Evolutionary conservation across 2,888 invertebrate species (phyloP).

Genomic region (Sylvicola cinctus): DNA sequence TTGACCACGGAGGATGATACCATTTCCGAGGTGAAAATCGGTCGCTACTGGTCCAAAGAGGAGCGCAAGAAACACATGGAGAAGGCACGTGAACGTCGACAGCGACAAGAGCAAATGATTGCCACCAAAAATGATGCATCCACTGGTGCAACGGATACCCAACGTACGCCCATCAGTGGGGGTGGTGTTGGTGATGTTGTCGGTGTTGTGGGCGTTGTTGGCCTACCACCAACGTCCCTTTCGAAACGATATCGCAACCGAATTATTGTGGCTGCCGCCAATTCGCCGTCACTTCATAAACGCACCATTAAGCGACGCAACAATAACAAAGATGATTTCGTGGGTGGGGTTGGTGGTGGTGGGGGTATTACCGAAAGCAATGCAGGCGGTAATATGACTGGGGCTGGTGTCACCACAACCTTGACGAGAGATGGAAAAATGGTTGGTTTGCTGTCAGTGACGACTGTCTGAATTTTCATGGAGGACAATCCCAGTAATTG

Average conservation of each 20-base stretch:
- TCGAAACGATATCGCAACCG: too few relatives aligned
- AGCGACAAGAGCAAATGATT: constrained; percentile 1
- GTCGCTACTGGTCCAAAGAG: constrained; percentile 56
- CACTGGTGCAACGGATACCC: constrained; percentile 8
- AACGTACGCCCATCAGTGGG: constrained; percentile 4
- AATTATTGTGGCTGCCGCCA: too few relatives aligned
- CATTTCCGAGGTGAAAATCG: constrained; percentile 52
- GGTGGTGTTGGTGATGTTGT: constrained; percentile 4
- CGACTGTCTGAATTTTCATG: too few relatives aligned
- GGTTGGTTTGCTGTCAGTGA: constrained; percentile 33
- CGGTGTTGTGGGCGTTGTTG: background rate
- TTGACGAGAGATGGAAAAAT: constrained; percentile 26
- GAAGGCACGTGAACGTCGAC: constrained; percentile 38
- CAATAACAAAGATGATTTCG: background rate
- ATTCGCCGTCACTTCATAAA: background rate
- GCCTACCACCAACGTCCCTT: too few relatives aligned
- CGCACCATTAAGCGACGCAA: background rate
- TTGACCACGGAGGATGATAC: constrained; percentile 60
- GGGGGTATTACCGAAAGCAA: too few relatives aligned
- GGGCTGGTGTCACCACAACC: constrained; percentile 8
- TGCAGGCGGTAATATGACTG: background rate
- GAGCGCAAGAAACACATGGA: constrained; percentile 55
- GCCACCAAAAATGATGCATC: constrained; percentile 18
- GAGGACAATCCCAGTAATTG: too few relatives aligned
- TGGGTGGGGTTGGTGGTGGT: background rate